phyloP scores from a whole-genome alignment of 2,113 vertebrate species.

The Paralichthys olivaceus region DNA sequence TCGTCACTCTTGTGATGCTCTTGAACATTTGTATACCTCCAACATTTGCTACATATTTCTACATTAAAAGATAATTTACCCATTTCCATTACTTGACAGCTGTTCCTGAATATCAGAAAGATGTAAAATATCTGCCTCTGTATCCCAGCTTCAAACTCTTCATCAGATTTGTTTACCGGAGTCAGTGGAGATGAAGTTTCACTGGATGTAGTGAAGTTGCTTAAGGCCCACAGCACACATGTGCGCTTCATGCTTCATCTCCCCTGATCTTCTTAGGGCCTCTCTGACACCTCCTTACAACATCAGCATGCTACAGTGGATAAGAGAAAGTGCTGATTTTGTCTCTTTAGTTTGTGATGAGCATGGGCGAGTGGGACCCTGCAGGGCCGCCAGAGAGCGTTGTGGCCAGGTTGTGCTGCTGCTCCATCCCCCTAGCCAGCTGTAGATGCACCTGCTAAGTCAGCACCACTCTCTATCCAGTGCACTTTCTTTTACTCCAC shows the following conservation, averaged over 20 bases:
- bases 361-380: conserved; percentile 62
- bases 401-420: conserved; percentile 57
- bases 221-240: conserved; percentile 37
- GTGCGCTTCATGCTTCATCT: conserved; percentile 64
- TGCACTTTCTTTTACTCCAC: conserved; percentile 20
- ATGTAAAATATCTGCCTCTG: too few species aligned
- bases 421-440: conserved; percentile 51
- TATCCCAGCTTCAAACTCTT: too few species aligned
- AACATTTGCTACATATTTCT: too few species aligned
- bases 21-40: too few species aligned
- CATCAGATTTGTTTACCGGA: too few species aligned
- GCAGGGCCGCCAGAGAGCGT: conserved; percentile 44
- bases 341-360: conserved; percentile 74
- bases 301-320: conserved; percentile 57
- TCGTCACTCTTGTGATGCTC: too few species aligned
- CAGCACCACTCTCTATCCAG: conserved; percentile 25
- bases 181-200: too few species aligned
- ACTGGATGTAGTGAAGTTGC: conserved; percentile 23
- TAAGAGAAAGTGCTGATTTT: conserved; percentile 69
- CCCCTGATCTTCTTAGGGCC: conserved; percentile 50
- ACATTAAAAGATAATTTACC: too few species aligned
- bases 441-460: conserved; percentile 67
- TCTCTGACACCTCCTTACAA: conserved; percentile 34
- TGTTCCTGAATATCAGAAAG: too few species aligned
- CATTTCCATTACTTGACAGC: too few species aligned